phyloP scores from a whole-genome alignment of 2,113 vertebrate genomes.

The Ceyx melanurus region DNA sequence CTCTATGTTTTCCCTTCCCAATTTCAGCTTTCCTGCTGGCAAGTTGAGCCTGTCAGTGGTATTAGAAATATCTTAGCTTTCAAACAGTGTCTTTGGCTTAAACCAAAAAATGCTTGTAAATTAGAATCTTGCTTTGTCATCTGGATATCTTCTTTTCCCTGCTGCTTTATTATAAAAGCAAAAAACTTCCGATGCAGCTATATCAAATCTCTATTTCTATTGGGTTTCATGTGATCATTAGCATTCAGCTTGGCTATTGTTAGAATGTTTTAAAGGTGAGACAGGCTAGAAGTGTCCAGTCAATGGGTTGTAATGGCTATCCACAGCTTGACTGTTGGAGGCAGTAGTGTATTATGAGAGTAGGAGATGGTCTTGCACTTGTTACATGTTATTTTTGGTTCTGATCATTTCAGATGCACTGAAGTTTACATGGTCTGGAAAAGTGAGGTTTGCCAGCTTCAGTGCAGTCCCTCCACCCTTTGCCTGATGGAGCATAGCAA shows the following conservation, averaged over 20 bases:
- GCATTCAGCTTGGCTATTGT: neutral
- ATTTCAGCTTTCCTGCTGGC: neutral
- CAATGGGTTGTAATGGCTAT: conserved; percentile 11
- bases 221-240: neutral
- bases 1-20: neutral
- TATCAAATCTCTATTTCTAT: neutral
- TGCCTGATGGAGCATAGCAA: neutral
- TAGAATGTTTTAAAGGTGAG: neutral
- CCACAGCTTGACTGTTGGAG: conserved; percentile 56
- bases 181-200: neutral
- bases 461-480: neutral
- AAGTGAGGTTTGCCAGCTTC: neutral
- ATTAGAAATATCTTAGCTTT: neutral
- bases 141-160: neutral
- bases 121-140: neutral
- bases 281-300: neutral
- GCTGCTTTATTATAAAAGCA: neutral
- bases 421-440: neutral
- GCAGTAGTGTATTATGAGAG: conserved; percentile 64
- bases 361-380: conserved; percentile 10
- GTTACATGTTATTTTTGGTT: conserved; percentile 16
- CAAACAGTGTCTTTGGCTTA: neutral
- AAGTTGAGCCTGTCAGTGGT: neutral
- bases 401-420: neutral
- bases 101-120: neutral